These are phyloP conservation scores for Reticulitermes lucifugus DNA, from an alignment of 2,888 invertebrate genomes.

Conservation along the genomic window DNA sequence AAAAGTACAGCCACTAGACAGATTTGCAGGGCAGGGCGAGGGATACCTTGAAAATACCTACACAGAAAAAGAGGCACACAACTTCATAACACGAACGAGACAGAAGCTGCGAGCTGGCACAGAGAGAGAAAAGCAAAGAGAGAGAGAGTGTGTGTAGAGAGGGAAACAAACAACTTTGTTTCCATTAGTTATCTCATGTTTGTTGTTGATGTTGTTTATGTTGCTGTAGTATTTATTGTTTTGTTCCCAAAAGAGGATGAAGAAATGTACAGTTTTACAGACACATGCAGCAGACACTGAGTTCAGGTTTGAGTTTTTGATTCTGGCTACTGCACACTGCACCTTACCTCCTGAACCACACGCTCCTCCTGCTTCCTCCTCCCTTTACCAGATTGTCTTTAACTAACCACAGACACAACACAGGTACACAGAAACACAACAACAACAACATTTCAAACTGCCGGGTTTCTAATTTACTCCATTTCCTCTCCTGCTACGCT, in stretches of 20 bases:
- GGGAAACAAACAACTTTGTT: slow-evolving; percentile 41
- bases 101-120: slow-evolving; percentile 52
- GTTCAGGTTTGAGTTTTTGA: slow-evolving; percentile 25
- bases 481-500: background rate
- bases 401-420: slow-evolving; percentile 34
- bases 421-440: slow-evolving; percentile 27
- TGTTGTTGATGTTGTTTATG: slow-evolving; percentile 9
- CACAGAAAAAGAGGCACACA: slow-evolving; percentile 52
- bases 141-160: slow-evolving; percentile 48
- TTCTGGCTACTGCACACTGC: slow-evolving; percentile 46
- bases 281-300: slow-evolving; percentile 49
- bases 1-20: slow-evolving; percentile 54
- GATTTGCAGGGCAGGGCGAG: slow-evolving; percentile 46
- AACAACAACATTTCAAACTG: background rate
- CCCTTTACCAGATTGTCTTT: slow-evolving; percentile 39
- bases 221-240: slow-evolving; percentile 39
- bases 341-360: slow-evolving; percentile 48
- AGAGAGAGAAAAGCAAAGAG: slow-evolving; percentile 52
- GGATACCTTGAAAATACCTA: slow-evolving; percentile 50
- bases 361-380: slow-evolving; percentile 37
- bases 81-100: slow-evolving; percentile 44
- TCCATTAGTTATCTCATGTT: slow-evolving; percentile 35
- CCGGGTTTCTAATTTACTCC: background rate
- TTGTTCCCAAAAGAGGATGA: slow-evolving; percentile 35
- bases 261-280: slow-evolving; percentile 43